A percentile compares a stretch with the other conserved stretches of the same genome.
Conservation (phyloP, 2,113 vertebrate species). For the Etia nguti region DNA sequence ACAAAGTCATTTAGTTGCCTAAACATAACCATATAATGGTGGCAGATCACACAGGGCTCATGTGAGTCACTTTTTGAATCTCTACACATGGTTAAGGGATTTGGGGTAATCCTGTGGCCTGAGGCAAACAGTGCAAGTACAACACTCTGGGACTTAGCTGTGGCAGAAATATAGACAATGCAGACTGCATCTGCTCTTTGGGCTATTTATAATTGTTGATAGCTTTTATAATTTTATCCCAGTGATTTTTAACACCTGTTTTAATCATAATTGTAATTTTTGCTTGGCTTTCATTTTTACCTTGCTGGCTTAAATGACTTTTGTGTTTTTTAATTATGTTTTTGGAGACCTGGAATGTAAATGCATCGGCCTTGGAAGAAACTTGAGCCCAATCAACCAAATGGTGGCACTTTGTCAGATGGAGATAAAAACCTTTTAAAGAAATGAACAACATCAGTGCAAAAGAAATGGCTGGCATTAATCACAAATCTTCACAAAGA, state of each 20-base stretch:
- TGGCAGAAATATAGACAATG: background rate
- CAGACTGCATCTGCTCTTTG: background rate
- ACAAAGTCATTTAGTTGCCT: background rate
- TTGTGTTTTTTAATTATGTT: background rate
- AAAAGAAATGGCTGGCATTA: background rate
- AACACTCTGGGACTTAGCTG: background rate
- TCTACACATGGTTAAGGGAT: background rate
- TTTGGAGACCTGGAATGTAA: background rate
- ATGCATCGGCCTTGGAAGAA: background rate
- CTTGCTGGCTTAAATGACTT: background rate
- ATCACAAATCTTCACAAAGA: background rate
- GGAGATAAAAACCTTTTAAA: background rate
- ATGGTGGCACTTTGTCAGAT: background rate
- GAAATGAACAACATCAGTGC: background rate
- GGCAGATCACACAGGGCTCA: background rate
- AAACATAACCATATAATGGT: background rate
- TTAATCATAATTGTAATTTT: background rate
- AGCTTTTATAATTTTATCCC: background rate
- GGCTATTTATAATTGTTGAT: background rate
- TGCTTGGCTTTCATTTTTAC: background rate
- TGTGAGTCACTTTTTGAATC: background rate
- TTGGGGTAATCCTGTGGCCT: background rate
- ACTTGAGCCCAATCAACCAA: background rate
- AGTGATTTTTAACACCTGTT: background rate
- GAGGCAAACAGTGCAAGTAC: background rate